Percentiles rank a stretch among this genome's conserved stretches.
Evolutionary conservation across 2,888 invertebrate genomes (phyloP).

Genomic region (Microdon myrmicae): DNA sequence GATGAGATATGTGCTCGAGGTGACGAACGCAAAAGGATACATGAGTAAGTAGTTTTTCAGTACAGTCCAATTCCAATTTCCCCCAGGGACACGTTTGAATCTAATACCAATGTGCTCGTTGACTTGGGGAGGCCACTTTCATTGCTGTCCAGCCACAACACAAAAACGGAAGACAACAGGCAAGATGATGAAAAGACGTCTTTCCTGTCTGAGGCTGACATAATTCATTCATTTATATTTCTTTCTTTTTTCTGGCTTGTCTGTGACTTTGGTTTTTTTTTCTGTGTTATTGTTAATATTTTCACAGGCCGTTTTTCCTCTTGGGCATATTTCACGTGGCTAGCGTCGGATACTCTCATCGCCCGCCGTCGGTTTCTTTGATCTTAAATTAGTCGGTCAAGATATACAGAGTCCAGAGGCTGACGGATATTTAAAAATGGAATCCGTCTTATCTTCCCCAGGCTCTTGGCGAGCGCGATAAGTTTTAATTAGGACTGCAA

Average conservation of each 20-base stretch:
- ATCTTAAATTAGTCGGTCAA: constrained; percentile 13
- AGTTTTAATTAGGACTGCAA: constrained; percentile 31
- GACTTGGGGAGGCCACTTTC: too few species aligned
- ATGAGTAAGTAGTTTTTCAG: constrained; percentile 10
- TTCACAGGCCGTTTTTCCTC: too few species aligned
- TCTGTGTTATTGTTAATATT: too few species aligned
- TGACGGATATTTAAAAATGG: neutral
- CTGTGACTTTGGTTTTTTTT: too few species aligned
- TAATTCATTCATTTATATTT: neutral
- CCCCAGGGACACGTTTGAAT: constrained; percentile 45
- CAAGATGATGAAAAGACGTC: constrained; percentile 19
- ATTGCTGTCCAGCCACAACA: too few species aligned
- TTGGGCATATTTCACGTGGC: constrained; percentile 2
- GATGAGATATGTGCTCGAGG: constrained; percentile 5
- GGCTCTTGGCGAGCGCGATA: constrained; percentile 17
- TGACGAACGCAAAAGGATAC: neutral
- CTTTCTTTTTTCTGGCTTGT: neutral
- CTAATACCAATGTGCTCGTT: constrained; percentile 27
- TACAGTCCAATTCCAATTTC: constrained; percentile 38
- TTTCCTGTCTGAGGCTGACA: constrained; percentile 11
- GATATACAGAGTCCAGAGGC: neutral
- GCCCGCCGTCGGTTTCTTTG: constrained; percentile 16
- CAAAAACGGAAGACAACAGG: too few species aligned
- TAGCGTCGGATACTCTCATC: constrained; percentile 19
- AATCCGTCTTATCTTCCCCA: constrained; percentile 7